These are phyloP conservation scores for Miichthys miiuy DNA, from an alignment of 2,797 vertebrate genomes.

Conservation along the genomic window DNA sequence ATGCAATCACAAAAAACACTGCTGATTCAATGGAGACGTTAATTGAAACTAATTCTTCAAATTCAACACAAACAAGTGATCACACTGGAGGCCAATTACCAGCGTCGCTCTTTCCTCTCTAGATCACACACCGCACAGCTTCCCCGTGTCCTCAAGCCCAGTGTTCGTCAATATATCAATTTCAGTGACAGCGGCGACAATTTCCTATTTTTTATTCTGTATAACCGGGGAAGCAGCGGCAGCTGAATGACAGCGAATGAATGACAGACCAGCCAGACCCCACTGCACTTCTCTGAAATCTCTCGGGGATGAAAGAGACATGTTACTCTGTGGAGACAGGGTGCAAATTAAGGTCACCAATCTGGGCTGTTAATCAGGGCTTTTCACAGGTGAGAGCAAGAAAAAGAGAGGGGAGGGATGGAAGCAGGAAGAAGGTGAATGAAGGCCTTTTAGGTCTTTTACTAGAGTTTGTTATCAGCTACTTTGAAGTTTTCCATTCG, in stretches of 20 bases:
- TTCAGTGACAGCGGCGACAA: slow-evolving; percentile 64
- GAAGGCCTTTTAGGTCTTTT: slow-evolving; percentile 46
- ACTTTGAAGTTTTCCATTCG: slow-evolving; percentile 56
- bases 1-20: not conserved
- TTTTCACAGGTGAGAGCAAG: slow-evolving; percentile 67
- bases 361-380: slow-evolving; percentile 69
- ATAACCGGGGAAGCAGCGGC: slow-evolving; percentile 35
- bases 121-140: slow-evolving; percentile 23
- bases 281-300: slow-evolving; percentile 66
- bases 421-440: slow-evolving; percentile 59
- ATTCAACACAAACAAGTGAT: slow-evolving; percentile 46
- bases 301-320: slow-evolving; percentile 64
- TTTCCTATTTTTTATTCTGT: slow-evolving; percentile 61
- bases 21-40: slow-evolving; percentile 13
- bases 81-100: slow-evolving; percentile 44
- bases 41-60: slow-evolving; percentile 23
- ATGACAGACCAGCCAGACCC: slow-evolving; percentile 64
- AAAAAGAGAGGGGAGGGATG: slow-evolving; percentile 30
- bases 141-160: slow-evolving; percentile 37
- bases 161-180: slow-evolving; percentile 51
- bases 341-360: slow-evolving; percentile 71
- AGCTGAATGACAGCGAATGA: slow-evolving; percentile 66
- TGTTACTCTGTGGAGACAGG: slow-evolving; percentile 49
- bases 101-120: slow-evolving; percentile 35
- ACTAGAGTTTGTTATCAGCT: slow-evolving; percentile 57